Evolutionary conservation across 2,888 invertebrate genomes (phyloP), one percentile per base, ranked within the genome.

Genomic region (Coelinius sp.): DNA sequence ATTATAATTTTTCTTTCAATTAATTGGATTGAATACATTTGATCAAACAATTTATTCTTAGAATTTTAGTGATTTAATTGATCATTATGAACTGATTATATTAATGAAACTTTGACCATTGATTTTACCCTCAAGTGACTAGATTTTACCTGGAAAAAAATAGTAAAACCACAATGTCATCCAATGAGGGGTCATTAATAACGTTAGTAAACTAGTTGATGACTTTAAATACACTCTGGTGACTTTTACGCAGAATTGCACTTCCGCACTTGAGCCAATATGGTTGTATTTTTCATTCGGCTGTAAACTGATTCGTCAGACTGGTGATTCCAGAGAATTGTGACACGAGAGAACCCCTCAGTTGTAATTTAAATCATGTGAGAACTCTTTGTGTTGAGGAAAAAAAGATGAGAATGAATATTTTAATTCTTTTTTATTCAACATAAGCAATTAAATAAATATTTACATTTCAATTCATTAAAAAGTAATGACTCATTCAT

Each of bases 91-190:
- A 41, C 41, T 10, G n/a, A 41, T 41, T n/a, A n/a, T n/a, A n/a
- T n/a, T 1, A 10, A 41, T 41, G n/a, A 41, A 41, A 20, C 52
- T 65, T 14, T 31, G 44, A 63, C 31, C 52, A 44, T 44, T 62
- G 41, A 20, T 74, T 72, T 67, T 46, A 38, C 66, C 69, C 69
- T 66, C 69, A 52, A n/a, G 59, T 74, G 74, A 74, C 67, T 72
- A 63, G 70, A 69, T 69, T 74, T 66, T 67, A 63, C 53, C 46
- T 27, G 67, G 35, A 41, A 17, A 14, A 31, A 53, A 44, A 69
- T 65, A 56, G 46, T 25, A 63, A 52, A 52, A 67, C 62, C 68
- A 71, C 63, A 53, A 38, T 59, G 53, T 68, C 64, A 27, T 69
- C 49, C 69, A 53, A 31, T 20, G 17, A 8, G 65, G 25, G 64